A percentile compares a stretch with the other conserved stretches of the same genome.
Evolutionary conservation across 2,797 vertebrate genomes (phyloP).

Genomic region (Anisognathus igniventris): DNA sequence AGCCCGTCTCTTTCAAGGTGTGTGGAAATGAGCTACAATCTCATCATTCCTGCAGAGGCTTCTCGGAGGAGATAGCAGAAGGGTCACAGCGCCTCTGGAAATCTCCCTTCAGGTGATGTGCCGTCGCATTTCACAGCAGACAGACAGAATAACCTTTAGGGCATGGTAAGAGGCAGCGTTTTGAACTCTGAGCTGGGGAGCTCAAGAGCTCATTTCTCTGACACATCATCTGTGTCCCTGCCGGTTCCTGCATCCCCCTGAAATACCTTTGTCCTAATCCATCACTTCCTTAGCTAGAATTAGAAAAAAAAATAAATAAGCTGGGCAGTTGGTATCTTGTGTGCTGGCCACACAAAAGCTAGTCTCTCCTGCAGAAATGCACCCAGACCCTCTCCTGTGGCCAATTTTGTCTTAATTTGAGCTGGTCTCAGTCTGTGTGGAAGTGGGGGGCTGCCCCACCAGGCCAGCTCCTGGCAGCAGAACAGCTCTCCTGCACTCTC

Average conservation of each 20-base stretch:
- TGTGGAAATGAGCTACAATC: constrained; percentile 56
- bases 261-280: constrained; percentile 44
- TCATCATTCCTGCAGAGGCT: constrained; percentile 27
- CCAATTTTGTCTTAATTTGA: background rate
- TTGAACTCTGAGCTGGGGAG: constrained; percentile 17
- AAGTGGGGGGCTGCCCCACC: background rate
- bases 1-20: constrained; percentile 15
- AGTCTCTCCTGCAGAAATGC: background rate
- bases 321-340: background rate
- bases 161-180: constrained; percentile 38
- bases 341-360: background rate
- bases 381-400: background rate
- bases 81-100: constrained; percentile 53
- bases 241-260: background rate
- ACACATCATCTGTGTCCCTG: constrained; percentile 14
- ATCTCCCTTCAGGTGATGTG: constrained; percentile 51
- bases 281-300: background rate
- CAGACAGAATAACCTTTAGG: constrained; percentile 51
- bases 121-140: constrained; percentile 32
- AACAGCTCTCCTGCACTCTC: background rate
- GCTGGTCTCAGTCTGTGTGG: background rate
- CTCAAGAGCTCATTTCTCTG: constrained; percentile 36
- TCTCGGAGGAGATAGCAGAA: constrained; percentile 38
- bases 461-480: background rate
- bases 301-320: background rate